Evolutionary conservation across 2,113 vertebrate species (phyloP), one percentile per base, ranked within the genome.

Genomic region (Cyprinus carpio): DNA sequence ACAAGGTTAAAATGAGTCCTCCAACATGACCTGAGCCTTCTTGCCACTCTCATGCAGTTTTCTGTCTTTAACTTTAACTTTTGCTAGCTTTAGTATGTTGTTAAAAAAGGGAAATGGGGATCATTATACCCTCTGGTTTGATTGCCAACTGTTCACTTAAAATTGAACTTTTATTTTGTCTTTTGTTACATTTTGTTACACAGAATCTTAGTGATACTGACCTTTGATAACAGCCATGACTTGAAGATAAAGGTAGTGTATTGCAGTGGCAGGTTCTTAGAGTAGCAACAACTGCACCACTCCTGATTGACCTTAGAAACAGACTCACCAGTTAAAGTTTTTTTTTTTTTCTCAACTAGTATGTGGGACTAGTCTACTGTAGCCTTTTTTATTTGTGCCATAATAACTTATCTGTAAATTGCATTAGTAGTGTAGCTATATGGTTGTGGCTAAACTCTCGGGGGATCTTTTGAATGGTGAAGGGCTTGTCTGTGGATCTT

Each of bases 381-480:
- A 87, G 78, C 82, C 78, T 86, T 83, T 89, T 89, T 83, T 13
- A 43, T 82, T 87, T 87, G 84, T 89, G 72, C 86, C 86, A 87
- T 85, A 75, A 87, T 84, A 82, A 81, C 31, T 75, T 43, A 40
- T 82, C 62, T 86, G 82, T 87, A 74, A 87, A 82, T 84, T 80
- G 78, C 86, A 86, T 64, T 58, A 81, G 81, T 87, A 51, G 75
- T 77, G 81, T 85, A 67, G 58, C 40, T 71, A 78, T 20, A 69
- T 85, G 84, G 75, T 71, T 79, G 67, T 81, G 77, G 7, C 77
- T 64, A 34, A 64, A 82, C 27, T 34, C 10, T 51, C 10, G 71
- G 25, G 62, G 86, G 81, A 74, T 80, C 58, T 84, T 84, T 75
- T 67, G 25, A 86, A 49, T 25, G 74, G 84, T 75, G 56, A 82